These are phyloP conservation scores for Calephelis nemesis DNA, from an alignment of 1,140 invertebrate species.

Conservation along the genomic window DNA sequence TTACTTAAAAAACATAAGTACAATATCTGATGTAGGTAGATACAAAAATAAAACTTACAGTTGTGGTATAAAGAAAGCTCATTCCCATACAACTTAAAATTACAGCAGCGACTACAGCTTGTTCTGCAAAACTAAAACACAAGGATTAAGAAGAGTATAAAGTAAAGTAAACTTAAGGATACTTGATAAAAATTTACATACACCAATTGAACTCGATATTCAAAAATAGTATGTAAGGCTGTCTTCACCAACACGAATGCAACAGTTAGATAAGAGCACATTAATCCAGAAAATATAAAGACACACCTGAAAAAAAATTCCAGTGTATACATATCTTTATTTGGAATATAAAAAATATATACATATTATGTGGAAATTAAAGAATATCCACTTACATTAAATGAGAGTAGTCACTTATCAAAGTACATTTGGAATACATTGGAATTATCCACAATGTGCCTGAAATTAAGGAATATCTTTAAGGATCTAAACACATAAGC, in stretches of 20 bases:
- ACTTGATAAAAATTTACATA: constrained; percentile 39
- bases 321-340: too few species aligned
- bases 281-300: constrained; percentile 54
- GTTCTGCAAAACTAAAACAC: constrained; percentile 49
- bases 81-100: constrained; percentile 51
- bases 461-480: too few species aligned
- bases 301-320: constrained; percentile 40
- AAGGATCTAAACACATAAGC: too few species aligned
- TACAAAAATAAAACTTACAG: constrained; percentile 38
- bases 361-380: background rate
- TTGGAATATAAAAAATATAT: too few species aligned
- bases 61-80: constrained; percentile 51
- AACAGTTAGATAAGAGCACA: constrained; percentile 57
- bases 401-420: constrained; percentile 55
- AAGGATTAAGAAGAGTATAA: background rate
- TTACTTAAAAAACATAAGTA: too few species aligned
- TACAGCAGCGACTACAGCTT: constrained; percentile 46
- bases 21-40: background rate
- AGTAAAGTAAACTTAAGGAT: too few species aligned
- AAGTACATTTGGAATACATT: constrained; percentile 28
- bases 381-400: constrained; percentile 47
- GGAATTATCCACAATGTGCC: too few species aligned
- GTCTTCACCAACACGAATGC: constrained; percentile 59
- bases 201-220: constrained; percentile 68
- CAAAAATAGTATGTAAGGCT: constrained; percentile 64